These are phyloP conservation scores for Dendrophyllia cribrosa DNA, from an alignment of 64 coral and sea anemone genomes.

Conservation along the genomic window DNA sequence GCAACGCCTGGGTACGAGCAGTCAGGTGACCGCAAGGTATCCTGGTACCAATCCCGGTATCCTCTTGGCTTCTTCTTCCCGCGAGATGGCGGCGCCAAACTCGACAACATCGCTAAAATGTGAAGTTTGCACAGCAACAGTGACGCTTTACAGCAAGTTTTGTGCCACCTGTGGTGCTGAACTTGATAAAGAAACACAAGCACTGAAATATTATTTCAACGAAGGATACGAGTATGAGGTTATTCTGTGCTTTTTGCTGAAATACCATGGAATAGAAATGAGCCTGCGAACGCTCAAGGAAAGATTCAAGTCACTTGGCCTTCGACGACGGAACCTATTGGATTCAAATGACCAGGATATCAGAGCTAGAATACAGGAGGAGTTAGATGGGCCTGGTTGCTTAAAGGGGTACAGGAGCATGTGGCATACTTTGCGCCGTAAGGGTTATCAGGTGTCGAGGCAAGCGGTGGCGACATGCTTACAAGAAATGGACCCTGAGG, in stretches of 20 bases:
- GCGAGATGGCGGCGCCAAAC: conserved; percentile 10
- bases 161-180: no score
- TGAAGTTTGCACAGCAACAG: conserved; percentile 18
- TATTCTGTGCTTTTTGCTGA: no score
- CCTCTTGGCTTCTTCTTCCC: no score
- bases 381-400: conserved; percentile 32
- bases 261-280: conserved; percentile 31
- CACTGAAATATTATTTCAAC: no score
- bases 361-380: neutral
- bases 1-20: no score
- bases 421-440: neutral
- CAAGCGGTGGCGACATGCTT: neutral
- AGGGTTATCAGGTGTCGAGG: neutral
- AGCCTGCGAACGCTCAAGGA: conserved; percentile 33
- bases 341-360: conserved; percentile 2
- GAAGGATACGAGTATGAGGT: no score
- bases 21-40: no score
- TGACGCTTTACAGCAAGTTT: conserved; percentile 18
- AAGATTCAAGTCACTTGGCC: neutral
- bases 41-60: no score
- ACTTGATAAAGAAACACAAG: no score
- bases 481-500: conserved; percentile 17
- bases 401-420: neutral
- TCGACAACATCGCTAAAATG: neutral
- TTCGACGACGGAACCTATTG: neutral